Evolutionary conservation across 2,113 vertebrate species (phyloP).

Genomic region (Eretmochelys imbricata): DNA sequence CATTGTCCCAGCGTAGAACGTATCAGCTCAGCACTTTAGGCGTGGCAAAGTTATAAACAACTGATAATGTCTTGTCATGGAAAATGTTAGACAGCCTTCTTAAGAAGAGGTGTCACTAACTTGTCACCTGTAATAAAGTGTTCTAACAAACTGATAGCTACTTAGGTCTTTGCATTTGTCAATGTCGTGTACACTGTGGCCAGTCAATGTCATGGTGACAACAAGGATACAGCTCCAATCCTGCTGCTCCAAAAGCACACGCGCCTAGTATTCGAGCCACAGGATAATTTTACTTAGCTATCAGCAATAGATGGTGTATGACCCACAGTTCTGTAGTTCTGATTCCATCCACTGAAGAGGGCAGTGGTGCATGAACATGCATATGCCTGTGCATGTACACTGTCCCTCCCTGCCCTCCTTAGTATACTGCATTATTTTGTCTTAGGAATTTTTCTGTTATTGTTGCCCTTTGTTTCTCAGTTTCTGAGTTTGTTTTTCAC

Average conservation of each 20-base stretch:
- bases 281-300: not conserved
- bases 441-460: not conserved
- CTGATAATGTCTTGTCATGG: not conserved
- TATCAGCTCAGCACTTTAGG: not conserved
- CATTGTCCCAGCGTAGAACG: not conserved
- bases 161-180: not conserved
- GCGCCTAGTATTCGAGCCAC: not conserved
- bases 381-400: not conserved
- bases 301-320: not conserved
- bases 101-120: not conserved
- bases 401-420: not conserved
- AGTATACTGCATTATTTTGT: not conserved
- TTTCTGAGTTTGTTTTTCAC: not conserved
- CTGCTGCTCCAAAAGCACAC: not conserved
- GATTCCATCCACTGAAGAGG: not conserved
- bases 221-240: not conserved
- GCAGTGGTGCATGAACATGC: not conserved
- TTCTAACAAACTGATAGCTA: not conserved
- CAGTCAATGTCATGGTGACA: not conserved
- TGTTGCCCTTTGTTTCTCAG: not conserved
- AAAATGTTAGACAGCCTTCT: not conserved
- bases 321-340: not conserved
- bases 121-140: not conserved
- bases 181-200: not conserved
- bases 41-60: not conserved